These are phyloP conservation scores for Clarias macrocephalus DNA, from an alignment of 2,113 vertebrate genomes.

Conservation along the genomic window DNA sequence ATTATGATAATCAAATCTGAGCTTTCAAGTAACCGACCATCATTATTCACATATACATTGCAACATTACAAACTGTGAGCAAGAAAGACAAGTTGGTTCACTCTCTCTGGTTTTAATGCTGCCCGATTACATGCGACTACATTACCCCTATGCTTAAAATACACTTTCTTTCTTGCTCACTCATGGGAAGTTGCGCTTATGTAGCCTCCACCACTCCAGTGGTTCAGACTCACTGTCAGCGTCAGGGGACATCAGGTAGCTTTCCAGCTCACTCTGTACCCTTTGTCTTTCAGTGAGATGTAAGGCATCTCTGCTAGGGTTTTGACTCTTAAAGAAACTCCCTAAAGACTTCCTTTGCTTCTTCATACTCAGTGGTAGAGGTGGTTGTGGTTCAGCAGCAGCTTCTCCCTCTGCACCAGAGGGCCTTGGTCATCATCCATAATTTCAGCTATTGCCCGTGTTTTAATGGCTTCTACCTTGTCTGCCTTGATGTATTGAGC, in stretches of 20 bases:
- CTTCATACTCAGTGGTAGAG: neutral
- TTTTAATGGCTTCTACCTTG: too few species aligned
- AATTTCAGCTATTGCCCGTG: constrained; percentile 38
- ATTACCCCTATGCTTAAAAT: too few species aligned
- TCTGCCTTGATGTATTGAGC: constrained; percentile 48
- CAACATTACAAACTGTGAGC: too few species aligned
- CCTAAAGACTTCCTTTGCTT: constrained; percentile 28
- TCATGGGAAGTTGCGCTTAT: constrained; percentile 7
- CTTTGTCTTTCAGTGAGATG: neutral
- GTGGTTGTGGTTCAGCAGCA: constrained; percentile 3
- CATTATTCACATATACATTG: too few species aligned
- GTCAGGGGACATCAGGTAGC: neutral
- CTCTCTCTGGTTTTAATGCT: too few species aligned
- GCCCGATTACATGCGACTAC: too few species aligned
- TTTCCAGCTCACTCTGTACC: neutral
- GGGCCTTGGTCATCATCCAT: constrained; percentile 19
- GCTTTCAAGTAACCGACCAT: too few species aligned
- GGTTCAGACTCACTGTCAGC: constrained; percentile 19
- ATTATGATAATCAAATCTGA: too few species aligned
- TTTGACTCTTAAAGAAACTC: constrained; percentile 16
- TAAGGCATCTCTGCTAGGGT: neutral
- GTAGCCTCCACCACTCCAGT: constrained; percentile 18
- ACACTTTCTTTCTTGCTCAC: too few species aligned
- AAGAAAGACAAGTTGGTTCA: too few species aligned
- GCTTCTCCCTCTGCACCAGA: neutral